Percentiles rank a stretch among this genome's conserved stretches.
These are phyloP conservation scores for Petrocephalus zakoni DNA, from an alignment of 2,113 vertebrate species.

Conservation along the genomic window DNA sequence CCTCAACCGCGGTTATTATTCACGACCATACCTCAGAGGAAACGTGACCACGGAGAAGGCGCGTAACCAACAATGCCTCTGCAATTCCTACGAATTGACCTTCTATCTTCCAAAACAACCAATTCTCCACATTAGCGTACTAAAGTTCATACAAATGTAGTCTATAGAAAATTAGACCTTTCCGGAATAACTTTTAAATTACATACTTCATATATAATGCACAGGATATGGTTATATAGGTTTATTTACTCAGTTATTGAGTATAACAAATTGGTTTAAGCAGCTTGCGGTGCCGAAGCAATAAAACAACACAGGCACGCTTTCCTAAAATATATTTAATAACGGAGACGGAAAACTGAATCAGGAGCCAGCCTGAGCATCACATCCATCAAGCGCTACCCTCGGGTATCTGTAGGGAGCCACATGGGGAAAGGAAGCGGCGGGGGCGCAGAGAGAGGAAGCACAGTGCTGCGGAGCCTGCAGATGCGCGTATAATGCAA, in stretches of 20 bases:
- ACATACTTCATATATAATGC: background rate
- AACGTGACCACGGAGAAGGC: background rate
- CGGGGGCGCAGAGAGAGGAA: background rate
- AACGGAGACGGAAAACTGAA: constrained; percentile 1
- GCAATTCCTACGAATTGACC: background rate
- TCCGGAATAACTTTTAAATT: background rate
- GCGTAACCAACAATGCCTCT: background rate
- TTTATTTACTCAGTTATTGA: constrained; percentile 11
- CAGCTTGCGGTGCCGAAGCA: constrained; percentile 5
- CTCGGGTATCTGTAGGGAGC: background rate
- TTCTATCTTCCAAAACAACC: background rate
- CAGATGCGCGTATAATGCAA: background rate
- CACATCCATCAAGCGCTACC: constrained; percentile 3
- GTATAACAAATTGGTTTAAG: constrained; percentile 17
- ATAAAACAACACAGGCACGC: constrained; percentile 6
- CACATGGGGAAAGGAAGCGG: constrained; percentile 5
- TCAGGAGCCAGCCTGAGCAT: background rate
- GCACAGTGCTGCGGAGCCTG: background rate
- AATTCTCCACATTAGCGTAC: background rate
- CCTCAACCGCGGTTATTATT: constrained; percentile 24
- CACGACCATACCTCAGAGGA: constrained; percentile 26
- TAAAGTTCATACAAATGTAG: background rate
- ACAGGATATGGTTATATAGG: background rate
- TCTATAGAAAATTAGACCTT: background rate
- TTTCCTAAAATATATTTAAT: constrained; percentile 17